Base-by-base conservation (phyloP, 2,113 vertebrate genomes). In the Esox niger region DNA sequence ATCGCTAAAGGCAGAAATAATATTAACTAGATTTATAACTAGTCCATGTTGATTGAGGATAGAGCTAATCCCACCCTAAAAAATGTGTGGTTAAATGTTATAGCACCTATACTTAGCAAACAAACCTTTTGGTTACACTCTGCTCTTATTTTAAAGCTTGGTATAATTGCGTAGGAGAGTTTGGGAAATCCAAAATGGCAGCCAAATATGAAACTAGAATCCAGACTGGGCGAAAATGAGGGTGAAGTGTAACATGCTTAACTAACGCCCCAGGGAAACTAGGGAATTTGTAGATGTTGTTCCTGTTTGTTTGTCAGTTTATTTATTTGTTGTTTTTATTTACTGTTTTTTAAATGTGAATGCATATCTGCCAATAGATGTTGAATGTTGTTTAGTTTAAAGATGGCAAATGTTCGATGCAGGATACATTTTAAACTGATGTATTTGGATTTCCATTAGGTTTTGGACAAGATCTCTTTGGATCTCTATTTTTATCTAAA, bases 371-470 rank as follows among this genome's bases (percentile, higher is more conserved):
- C 90, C 85, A 87, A 90, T 97, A 93, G 94, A 95, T 98, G 95
- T 98, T 98, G 90, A 97, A 89, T 96, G 95, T 98, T 93, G 91
- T 95, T 90, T 91, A 89, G 82, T 88, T 93, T 15, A 90, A 89
- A 88, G 89, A 88, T 89, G 88, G 80, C 27, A 80, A 68, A 94
- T 89, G 94, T 96, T 97, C 96, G 92, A 92, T 98, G 96, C 95
- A 93, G 96, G 96, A 96, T 96, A 93, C 91, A 84, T 76, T 69
- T 11, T 23, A 7, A n/a, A 33, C 3, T 76, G 69, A 33, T 13
- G 21, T 20, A 33, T 23, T 6, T 21, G 7, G 47, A 2, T 21
- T 21, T 52, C 17, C n/a, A 23, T 23, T 52, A n/a, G n/a, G n/a
- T 52, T 52, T 52, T 21, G 8, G n/a, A 43, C 38, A 43, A 43